Percentiles rank a stretch among this genome's conserved stretches.
These are phyloP conservation scores for Engraulis encrasicolus DNA, from an alignment of 2,113 vertebrate species.

Conservation along the genomic window DNA sequence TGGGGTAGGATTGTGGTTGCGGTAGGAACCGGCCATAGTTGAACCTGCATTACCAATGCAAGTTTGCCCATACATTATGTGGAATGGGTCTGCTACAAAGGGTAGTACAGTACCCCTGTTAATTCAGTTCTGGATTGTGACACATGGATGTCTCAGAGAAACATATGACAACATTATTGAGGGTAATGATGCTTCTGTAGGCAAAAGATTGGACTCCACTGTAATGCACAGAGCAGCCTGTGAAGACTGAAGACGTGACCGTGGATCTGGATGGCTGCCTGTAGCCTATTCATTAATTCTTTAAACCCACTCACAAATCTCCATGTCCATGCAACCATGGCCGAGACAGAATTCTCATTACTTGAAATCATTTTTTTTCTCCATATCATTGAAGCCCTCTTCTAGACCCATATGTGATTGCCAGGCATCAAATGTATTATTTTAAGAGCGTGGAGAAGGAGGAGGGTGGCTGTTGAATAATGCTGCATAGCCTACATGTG, in stretches of 20 bases:
- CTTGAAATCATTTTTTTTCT: not conserved
- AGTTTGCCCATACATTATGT: too few species aligned
- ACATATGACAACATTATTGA: conserved; percentile 55
- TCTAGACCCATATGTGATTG: not conserved
- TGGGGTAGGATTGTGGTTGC: too few species aligned
- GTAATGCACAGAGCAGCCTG: conserved; percentile 18
- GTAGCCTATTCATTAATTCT: conserved; percentile 49
- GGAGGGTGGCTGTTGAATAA: not conserved
- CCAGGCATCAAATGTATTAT: not conserved
- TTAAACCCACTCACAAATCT: conserved; percentile 29
- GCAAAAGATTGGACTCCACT: conserved; percentile 43
- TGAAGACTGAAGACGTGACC: conserved; percentile 38
- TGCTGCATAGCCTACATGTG: not conserved
- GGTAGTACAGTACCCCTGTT: conserved; percentile 19
- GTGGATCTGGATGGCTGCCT: conserved; percentile 28
- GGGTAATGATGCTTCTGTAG: conserved; percentile 52
- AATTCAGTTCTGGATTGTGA: conserved; percentile 36
- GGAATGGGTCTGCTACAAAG: too few species aligned
- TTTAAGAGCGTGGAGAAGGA: not conserved
- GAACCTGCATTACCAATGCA: too few species aligned
- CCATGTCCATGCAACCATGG: conserved; percentile 32
- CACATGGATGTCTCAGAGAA: conserved; percentile 46
- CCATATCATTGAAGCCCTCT: not conserved
- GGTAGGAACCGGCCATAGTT: too few species aligned
- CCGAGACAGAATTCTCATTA: conserved; percentile 33